Base-by-base conservation (phyloP, 1,140 invertebrate species). In the Drosophila nikananu region DNA sequence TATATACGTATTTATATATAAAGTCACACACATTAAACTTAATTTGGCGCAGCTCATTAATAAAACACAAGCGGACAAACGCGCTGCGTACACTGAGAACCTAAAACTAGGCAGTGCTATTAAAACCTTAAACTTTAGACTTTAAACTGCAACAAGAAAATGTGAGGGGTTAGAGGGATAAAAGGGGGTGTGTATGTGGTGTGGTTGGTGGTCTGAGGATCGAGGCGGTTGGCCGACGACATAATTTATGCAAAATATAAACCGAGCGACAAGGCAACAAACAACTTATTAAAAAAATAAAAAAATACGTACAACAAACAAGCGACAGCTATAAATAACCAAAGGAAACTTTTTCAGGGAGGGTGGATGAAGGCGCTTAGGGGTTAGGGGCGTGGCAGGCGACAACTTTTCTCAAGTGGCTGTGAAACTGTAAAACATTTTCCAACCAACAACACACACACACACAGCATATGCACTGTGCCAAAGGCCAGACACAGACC, bases 221-320 rank as follows among this genome's bases (percentile, higher is more conserved):
- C 23, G 15, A 27, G 80, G 68, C 63, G 78, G 66, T 42, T 46
- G 42, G 42, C 21, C 46, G 46, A 77, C 74, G 73, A 84, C 84
- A 87, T 87, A 87, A 87, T 87, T 87, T 89, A 87, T 87, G 83
- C 77, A 87, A 74, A 83, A 89, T 81, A 87, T 89, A 81, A 83
- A 79, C 82, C 79, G 32, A 86, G 78, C 68, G 78, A 86, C 82
- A 78, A 78, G 63, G 74, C 74, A 78, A 81, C 48, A 80, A 77
- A 73, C 86, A 90, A 89, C 86, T 89, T 89, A 81, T 89, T 81
- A 81, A 84, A 84, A 80, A 32, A 32, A 32, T 10, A 30, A 32
- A 32, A 39, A 39, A 89, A 67, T 62, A 66, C 60, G 41, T 35
- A 78, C 59, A 89, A 76, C 81, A 78, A 87, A 83, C 81, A 65